These are phyloP conservation scores for Ectemnius cavifrons DNA, from an alignment of 2,888 invertebrate species.

Conservation along the genomic window DNA sequence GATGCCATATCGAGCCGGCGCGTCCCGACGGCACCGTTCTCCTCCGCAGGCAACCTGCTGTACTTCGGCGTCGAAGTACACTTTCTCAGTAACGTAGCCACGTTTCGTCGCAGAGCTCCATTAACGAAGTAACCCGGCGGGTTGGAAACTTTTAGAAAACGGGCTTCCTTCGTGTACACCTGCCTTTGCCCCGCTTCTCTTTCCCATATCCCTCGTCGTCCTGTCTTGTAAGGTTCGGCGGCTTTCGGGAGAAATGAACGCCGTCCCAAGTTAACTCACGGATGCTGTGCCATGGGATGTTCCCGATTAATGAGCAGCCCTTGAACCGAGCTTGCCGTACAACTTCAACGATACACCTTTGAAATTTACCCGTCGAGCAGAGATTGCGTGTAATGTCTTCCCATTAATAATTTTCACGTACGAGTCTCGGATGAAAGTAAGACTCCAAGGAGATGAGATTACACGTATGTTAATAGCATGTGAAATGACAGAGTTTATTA, in stretches of 20 bases:
- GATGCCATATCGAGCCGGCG: not conserved
- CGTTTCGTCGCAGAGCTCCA: not conserved
- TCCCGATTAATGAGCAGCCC: constrained; percentile 1
- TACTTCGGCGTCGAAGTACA: constrained; percentile 1
- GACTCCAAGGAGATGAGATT: too few relatives aligned
- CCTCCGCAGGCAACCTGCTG: not conserved
- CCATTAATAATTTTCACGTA: too few relatives aligned
- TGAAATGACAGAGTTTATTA: too few relatives aligned
- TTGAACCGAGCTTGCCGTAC: not conserved
- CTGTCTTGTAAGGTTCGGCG: not conserved
- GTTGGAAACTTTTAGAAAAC: constrained; percentile 2
- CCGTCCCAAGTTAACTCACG: not conserved
- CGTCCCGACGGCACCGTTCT: not conserved
- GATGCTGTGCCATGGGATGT: not conserved
- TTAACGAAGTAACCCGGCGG: constrained; percentile 1
- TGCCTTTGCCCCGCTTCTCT: not conserved
- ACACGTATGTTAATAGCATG: too few relatives aligned
- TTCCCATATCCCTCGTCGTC: too few relatives aligned
- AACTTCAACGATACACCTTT: too few relatives aligned
- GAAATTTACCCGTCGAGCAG: too few relatives aligned
- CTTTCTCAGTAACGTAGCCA: constrained; percentile 3
- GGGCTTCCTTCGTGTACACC: not conserved
- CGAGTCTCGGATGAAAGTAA: too few relatives aligned
- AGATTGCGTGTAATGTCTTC: too few relatives aligned
- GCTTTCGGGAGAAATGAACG: not conserved